Base-by-base conservation (phyloP, 2,113 vertebrate species). In the Pteruthius melanotis region DNA sequence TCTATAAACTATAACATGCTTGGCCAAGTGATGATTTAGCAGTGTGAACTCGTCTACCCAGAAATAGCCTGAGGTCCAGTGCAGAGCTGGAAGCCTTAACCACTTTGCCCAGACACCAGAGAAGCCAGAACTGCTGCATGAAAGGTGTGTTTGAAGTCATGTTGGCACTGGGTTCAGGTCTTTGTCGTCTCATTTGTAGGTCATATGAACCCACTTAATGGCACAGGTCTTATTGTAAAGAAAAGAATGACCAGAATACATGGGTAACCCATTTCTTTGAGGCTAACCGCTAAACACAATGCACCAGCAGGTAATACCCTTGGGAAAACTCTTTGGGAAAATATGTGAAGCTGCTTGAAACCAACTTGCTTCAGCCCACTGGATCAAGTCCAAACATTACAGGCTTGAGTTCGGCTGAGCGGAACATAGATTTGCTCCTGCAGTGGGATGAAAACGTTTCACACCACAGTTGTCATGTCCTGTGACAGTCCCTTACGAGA, bases 271-370 rank as follows among this genome's bases (percentile, higher is more conserved):
- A 19, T 78, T 90, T 70, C 87, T 96, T 83, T 93, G 90, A 95
- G 93, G 93, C 80, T 95, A 96, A 96, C 94, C 93, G 92, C 93
- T 64, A 64, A 95, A 92, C 83, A 96, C 95, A 96, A 96, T 89
- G 89, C 44, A 89, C 44, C 64, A 89, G 76, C 35, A 84, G 95
- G 92, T 93, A 96, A 94, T 90, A 90, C 0, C 40, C 88, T 97
- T 96, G 93, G 92, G 95, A 96, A 97, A 97, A 90, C 80, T 92
- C 89, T 94, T 92, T 91, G 91, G 87, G 94, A 95, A 95, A 96
- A 72, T 65, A 68, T 5, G 5, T 76, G 76, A 93, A 93, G 77
- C 95, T 84, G 92, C 76, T 90, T 93, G 88, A 92, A 95, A 86
- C n/a, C 83, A 90, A 24, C 90, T 78, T 71, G 70, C 72, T 92